Percentiles rank a stretch among this genome's conserved stretches.
Conservation (phyloP, 2,888 invertebrate genomes). For the Pantelozetes paolii region DNA sequence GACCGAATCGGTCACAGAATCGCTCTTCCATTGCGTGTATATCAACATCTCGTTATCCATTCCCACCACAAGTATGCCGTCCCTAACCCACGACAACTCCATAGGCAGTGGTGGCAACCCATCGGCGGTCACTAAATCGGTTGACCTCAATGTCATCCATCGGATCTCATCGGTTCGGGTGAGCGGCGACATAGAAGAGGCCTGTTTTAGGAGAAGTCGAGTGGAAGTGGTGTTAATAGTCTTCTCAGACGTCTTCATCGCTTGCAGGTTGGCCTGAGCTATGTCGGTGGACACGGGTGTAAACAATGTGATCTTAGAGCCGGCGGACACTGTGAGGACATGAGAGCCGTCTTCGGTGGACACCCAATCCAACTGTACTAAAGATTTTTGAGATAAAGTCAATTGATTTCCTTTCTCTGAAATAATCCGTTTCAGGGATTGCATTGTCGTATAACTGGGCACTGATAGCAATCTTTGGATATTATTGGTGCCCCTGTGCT, state of each 20-base stretch:
- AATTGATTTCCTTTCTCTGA: conserved; percentile 88
- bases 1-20: neutral
- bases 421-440: conserved; percentile 78
- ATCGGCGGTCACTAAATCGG: conserved; percentile 86
- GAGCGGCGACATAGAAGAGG: conserved; percentile 81
- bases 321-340: conserved; percentile 91
- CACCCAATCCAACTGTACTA: conserved; percentile 97
- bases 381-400: conserved; percentile 81
- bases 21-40: conserved; percentile 81
- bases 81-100: conserved; percentile 98
- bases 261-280: conserved; percentile 87
- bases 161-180: conserved; percentile 81
- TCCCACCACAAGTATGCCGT: conserved; percentile 94
- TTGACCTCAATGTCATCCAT: conserved; percentile 91
- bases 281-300: conserved; percentile 90
- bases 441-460: conserved; percentile 82
- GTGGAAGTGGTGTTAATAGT: conserved; percentile 58
- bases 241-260: conserved; percentile 51
- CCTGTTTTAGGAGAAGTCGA: conserved; percentile 78
- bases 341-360: conserved; percentile 98
- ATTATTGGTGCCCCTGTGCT: conserved; percentile 43
- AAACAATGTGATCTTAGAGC: conserved; percentile 83
- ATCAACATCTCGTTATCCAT: conserved; percentile 99
- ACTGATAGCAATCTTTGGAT: conserved; percentile 67
- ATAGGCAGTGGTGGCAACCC: conserved; percentile 93